phyloP scores from a whole-genome alignment of 2,113 vertebrate genomes.

The Xyrauchen texanus region DNA sequence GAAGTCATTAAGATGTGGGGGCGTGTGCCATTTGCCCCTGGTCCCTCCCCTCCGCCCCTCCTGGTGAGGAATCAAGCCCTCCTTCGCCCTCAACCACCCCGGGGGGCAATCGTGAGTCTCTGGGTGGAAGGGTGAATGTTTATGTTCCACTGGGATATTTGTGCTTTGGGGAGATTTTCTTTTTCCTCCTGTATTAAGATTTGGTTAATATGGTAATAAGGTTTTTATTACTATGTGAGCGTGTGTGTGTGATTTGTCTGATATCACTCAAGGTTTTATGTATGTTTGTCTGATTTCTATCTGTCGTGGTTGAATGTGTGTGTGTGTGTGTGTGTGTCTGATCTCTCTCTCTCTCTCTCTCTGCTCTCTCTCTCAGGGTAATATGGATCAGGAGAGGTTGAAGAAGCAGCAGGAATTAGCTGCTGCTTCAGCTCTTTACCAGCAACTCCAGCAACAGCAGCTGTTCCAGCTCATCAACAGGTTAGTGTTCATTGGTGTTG shows the following conservation, averaged over 20 bases:
- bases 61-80: slow-evolving; percentile 80
- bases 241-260: no score
- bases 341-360: neutral
- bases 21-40: slow-evolving; percentile 88
- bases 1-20: slow-evolving; percentile 98
- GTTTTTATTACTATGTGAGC: no score
- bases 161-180: neutral
- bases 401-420: slow-evolving; percentile 91
- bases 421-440: slow-evolving; percentile 80
- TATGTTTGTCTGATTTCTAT: neutral
- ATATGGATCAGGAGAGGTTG: slow-evolving; percentile 89
- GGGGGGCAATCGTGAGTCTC: slow-evolving; percentile 1
- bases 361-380: slow-evolving; percentile 69
- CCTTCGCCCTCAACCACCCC: slow-evolving; percentile 66
- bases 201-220: no score
- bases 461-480: slow-evolving; percentile 88
- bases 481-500: slow-evolving; percentile 57
- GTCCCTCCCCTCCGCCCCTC: slow-evolving; percentile 89
- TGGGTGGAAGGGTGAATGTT: neutral
- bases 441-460: slow-evolving; percentile 89
- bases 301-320: neutral
- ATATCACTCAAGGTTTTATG: no score
- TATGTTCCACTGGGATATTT: neutral
- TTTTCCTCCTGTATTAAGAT: no score
- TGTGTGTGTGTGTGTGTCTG: slow-evolving; percentile 9